Conservation (phyloP, 2,797 vertebrate genomes). For the Spinus pinus region DNA sequence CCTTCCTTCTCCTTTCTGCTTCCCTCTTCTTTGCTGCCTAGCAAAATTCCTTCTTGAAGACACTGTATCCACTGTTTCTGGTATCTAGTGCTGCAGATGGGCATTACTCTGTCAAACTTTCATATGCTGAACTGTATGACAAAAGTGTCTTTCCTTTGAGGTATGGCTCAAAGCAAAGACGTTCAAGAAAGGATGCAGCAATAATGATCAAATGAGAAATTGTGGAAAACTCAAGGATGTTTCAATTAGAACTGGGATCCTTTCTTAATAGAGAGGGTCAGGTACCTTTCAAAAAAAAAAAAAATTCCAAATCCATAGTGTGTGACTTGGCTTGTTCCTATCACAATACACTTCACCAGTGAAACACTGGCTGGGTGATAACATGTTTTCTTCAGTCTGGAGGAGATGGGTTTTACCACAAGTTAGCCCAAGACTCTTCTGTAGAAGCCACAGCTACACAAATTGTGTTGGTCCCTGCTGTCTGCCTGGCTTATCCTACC, state of each 20-base stretch:
- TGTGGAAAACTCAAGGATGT: background rate
- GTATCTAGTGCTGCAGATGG: background rate
- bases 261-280: background rate
- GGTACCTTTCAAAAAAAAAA: background rate
- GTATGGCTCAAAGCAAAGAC: background rate
- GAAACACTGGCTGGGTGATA: background rate
- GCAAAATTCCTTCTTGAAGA: background rate
- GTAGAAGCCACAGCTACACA: background rate
- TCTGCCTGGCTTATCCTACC: background rate
- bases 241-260: background rate
- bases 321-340: background rate
- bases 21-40: background rate
- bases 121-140: background rate
- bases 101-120: background rate
- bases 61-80: background rate
- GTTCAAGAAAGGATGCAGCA: background rate
- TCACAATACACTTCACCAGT: background rate
- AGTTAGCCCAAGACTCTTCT: background rate
- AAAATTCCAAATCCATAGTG: background rate
- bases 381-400: background rate
- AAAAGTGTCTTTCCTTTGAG: background rate
- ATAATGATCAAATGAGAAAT: background rate
- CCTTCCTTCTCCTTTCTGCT: background rate
- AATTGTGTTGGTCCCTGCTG: background rate
- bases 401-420: background rate